Evolutionary conservation across 2,797 vertebrate genomes (phyloP), one percentile per base, ranked within the genome.

Genomic region (Scarus forsteni): DNA sequence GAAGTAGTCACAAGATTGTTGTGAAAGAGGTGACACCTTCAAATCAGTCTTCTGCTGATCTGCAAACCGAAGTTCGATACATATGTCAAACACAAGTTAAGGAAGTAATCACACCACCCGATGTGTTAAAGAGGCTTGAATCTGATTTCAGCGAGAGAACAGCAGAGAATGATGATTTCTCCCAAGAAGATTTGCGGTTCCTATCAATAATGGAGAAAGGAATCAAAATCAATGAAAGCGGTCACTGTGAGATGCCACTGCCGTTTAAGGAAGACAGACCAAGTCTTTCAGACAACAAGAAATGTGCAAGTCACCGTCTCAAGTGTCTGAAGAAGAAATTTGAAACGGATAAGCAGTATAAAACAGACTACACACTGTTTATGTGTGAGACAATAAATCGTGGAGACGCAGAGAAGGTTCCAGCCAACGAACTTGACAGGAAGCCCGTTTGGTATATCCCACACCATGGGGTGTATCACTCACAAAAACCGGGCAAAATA

Each of bases 1-100:
- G 74, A 59, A 5, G 70, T 4, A 76, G 68, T 19, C 75, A 79
- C 4, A 51, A 55, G 3, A 39, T 79, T 8, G 42, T 78, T 0
- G 77, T 75, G 15, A 80, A 62, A 16, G 51, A 75, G 42, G 70
- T 83, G 8, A 19, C 49, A 8, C 83, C 83, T 27, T 68, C 9
- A 16, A 46, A 13, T 55, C 59, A 56, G 35, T 38, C 45, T 6
- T 27, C 27, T 27, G 27, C 27, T 27, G 27, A 27, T 27, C 27
- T 27, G 27, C 27, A 27, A 27, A 42, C 40, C 38, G 39, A 81
- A 61, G 75, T 81, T 4, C 58, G 53, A 13, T 80, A 61, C 50
- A 49, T 80, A 16, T 73, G 53, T 44, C 61, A 65, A 56, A 77
- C 66, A 34, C 70, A 80, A 8, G 39, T 84, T 3, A 79, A 60